Evolutionary conservation across 2,797 vertebrate genomes (phyloP).

Genomic region (Sebastes matsubarae): DNA sequence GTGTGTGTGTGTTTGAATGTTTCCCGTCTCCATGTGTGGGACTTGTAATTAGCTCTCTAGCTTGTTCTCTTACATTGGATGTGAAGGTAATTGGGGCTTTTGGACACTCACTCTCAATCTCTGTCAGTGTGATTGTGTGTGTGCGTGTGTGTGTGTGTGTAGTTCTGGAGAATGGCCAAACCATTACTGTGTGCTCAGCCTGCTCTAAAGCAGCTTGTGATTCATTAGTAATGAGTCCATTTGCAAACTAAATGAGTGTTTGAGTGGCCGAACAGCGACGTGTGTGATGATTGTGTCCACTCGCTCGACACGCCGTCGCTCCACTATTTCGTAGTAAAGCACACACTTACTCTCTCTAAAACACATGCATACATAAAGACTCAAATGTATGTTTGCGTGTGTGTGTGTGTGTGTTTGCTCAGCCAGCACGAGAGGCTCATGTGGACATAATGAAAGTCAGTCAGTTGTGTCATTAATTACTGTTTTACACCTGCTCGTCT

Average conservation of each 20-base stretch:
- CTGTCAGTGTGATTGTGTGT: constrained; percentile 49
- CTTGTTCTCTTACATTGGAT: constrained; percentile 70
- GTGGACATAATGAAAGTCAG: constrained; percentile 84
- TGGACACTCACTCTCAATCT: constrained; percentile 73
- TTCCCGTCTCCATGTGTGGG: constrained; percentile 51
- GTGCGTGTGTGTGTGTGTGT: constrained; percentile 32
- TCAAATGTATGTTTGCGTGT: constrained; percentile 1
- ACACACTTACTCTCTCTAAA: background rate
- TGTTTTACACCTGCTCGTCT: constrained; percentile 90
- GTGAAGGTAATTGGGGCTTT: constrained; percentile 77
- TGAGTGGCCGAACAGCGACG: constrained; percentile 56
- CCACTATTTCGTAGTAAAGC: constrained; percentile 11
- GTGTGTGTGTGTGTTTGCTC: constrained; percentile 8
- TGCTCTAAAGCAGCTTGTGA: constrained; percentile 77
- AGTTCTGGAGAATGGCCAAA: constrained; percentile 73
- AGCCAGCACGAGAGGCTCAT: constrained; percentile 58
- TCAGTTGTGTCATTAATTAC: constrained; percentile 88
- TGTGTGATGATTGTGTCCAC: constrained; percentile 57
- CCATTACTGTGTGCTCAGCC: constrained; percentile 75
- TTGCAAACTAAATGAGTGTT: constrained; percentile 79
- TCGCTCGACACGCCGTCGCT: background rate
- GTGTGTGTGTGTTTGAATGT: constrained; percentile 4
- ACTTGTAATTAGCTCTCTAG: constrained; percentile 72
- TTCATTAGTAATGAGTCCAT: constrained; percentile 82
- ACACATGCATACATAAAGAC: background rate